These are phyloP conservation scores for Aleiodes leptofemur DNA, from an alignment of 2,888 invertebrate species.

Conservation along the genomic window DNA sequence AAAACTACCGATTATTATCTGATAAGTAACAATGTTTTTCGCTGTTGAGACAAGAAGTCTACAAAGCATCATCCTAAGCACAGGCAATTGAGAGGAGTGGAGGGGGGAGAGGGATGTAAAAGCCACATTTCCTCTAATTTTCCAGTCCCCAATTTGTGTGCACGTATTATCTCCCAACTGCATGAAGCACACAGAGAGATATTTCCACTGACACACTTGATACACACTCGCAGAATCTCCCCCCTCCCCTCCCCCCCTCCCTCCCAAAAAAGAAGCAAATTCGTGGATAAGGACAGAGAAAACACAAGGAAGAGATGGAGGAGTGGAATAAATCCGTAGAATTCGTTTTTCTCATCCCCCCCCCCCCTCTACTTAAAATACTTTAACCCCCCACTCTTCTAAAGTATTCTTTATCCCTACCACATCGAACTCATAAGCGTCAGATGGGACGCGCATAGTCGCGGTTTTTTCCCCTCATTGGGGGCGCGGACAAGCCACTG, in stretches of 20 bases:
- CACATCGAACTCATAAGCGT: conserved; percentile 18
- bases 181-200: background rate
- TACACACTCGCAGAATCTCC: conserved; percentile 19
- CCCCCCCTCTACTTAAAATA: conserved; percentile 1
- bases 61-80: background rate
- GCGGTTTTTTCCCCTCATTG: conserved; percentile 77
- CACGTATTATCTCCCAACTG: background rate
- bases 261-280: background rate
- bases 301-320: conserved; percentile 25
- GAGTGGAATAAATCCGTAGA: conserved; percentile 51
- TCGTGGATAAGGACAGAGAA: background rate
- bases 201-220: conserved; percentile 6
- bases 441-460: conserved; percentile 53
- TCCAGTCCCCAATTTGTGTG: conserved; percentile 68
- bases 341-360: conserved; percentile 68
- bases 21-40: conserved; percentile 57
- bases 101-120: conserved; percentile 50
- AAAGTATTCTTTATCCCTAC: conserved; percentile 39
- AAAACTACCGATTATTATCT: no score
- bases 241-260: background rate
- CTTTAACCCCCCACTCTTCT: conserved; percentile 3
- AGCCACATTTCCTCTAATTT: conserved; percentile 61
- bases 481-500: conserved; percentile 75
- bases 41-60: conserved; percentile 38
- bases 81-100: background rate